phyloP scores from a whole-genome alignment of 2,888 invertebrate genomes.

The Volucella bombylans region DNA sequence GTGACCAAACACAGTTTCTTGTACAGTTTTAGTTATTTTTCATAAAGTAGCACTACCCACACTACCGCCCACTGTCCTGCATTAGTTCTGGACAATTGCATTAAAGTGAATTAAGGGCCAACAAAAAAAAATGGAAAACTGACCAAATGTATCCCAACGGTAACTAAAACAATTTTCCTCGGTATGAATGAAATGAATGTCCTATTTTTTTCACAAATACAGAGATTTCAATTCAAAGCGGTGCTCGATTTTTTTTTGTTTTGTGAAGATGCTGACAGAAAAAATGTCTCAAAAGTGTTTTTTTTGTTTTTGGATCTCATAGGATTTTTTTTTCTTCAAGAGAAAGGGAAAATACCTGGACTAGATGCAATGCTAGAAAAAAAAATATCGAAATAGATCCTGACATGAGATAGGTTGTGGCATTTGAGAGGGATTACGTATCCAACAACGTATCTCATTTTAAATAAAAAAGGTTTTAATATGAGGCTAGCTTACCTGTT shows the following conservation, averaged over 20 bases:
- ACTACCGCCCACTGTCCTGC: neutral
- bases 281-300: neutral
- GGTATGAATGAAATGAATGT: constrained; percentile 35
- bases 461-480: constrained; percentile 7
- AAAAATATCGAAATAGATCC: constrained; percentile 22
- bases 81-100: constrained; percentile 35
- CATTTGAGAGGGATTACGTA: constrained; percentile 18
- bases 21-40: neutral
- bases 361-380: neutral
- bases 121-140: neutral
- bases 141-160: constrained; percentile 12
- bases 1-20: constrained; percentile 10
- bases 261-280: constrained; percentile 1
- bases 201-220: neutral
- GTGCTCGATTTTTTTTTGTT: neutral
- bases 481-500: constrained; percentile 29
- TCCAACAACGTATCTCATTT: neutral
- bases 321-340: neutral
- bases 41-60: constrained; percentile 10
- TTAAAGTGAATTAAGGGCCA: constrained; percentile 9
- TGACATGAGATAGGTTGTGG: constrained; percentile 4
- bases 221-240: constrained; percentile 19
- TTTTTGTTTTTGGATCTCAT: constrained; percentile 13
- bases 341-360: constrained; percentile 13
- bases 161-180: constrained; percentile 14